phyloP scores from a whole-genome alignment of 2,797 vertebrate genomes.

The Neosilurus hyrtlii region DNA sequence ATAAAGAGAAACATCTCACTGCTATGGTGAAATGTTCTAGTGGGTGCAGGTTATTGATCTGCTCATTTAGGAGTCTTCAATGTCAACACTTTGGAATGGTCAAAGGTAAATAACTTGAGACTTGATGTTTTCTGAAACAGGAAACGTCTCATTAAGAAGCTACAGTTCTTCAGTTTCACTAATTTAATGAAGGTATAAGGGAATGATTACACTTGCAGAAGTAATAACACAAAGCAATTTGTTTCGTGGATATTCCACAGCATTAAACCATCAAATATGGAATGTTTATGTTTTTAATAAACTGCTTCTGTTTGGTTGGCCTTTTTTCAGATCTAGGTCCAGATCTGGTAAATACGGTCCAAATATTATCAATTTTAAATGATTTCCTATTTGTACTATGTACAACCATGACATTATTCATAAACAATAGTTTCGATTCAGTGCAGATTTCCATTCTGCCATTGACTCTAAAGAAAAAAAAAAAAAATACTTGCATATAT shows the following conservation, averaged over 20 bases:
- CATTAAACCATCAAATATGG: background rate
- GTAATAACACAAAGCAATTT: background rate
- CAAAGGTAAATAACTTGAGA: background rate
- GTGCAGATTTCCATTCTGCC: background rate
- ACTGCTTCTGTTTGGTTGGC: constrained; percentile 1
- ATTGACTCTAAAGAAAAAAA: background rate
- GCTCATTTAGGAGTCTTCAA: background rate
- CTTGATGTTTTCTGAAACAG: background rate
- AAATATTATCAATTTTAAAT: background rate
- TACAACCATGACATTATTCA: background rate
- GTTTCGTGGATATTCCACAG: background rate
- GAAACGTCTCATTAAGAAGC: background rate
- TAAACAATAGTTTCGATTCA: background rate
- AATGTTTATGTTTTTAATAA: background rate
- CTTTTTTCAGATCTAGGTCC: background rate
- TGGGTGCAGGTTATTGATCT: background rate
- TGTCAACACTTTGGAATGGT: background rate
- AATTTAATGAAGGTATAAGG: background rate
- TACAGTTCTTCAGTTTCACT: background rate
- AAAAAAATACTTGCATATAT: background rate
- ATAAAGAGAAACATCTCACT: background rate
- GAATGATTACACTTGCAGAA: background rate
- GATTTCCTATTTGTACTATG: background rate
- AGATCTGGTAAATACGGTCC: background rate
- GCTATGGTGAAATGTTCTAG: too few species aligned